phyloP scores from a whole-genome alignment of 2,888 invertebrate genomes.

The Apamea sordens region DNA sequence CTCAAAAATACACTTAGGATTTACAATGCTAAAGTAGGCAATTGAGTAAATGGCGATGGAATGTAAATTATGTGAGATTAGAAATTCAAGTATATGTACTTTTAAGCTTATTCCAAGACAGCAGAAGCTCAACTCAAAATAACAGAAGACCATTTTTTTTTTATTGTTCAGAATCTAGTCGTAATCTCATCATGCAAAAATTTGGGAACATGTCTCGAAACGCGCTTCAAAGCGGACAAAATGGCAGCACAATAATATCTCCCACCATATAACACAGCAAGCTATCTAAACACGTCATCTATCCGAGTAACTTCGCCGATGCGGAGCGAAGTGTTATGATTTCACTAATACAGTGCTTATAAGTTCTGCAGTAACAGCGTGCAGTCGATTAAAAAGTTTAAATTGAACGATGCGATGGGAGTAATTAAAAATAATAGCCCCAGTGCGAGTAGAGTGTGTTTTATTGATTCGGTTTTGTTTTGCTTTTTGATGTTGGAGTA shows the following conservation, averaged over 20 bases:
- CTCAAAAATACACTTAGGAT: neutral
- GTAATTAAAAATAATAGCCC: constrained; percentile 67
- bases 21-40: too few relatives aligned
- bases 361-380: constrained; percentile 48
- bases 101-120: neutral
- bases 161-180: neutral
- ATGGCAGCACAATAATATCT: neutral
- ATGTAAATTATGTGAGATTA: too few relatives aligned
- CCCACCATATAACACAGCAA: neutral
- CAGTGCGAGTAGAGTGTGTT: constrained; percentile 33
- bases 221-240: neutral
- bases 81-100: neutral
- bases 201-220: neutral
- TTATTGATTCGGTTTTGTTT: constrained; percentile 47
- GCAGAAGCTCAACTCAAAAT: too few relatives aligned
- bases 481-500: constrained; percentile 18
- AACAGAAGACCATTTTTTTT: neutral
- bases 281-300: constrained; percentile 17
- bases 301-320: constrained; percentile 8
- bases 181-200: neutral
- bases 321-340: constrained; percentile 49
- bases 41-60: too few relatives aligned
- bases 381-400: constrained; percentile 67
- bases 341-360: constrained; percentile 48
- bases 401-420: constrained; percentile 62